A percentile compares a stretch with the other conserved stretches of the same genome.
phyloP scores from a whole-genome alignment of 2,888 invertebrate genomes.

The Lycia hirtaria region DNA sequence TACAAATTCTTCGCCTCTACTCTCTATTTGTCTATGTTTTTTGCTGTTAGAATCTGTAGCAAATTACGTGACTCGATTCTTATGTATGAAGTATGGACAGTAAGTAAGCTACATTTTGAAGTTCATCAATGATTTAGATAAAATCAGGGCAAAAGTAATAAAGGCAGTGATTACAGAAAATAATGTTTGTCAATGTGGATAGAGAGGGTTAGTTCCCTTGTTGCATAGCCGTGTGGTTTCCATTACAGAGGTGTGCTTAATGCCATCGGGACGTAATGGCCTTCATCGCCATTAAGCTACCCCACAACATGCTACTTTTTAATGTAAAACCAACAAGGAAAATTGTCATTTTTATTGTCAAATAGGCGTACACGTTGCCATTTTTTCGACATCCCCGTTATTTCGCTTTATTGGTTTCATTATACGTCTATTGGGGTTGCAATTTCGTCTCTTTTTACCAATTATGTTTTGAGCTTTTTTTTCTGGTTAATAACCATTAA shows the following conservation, averaged over 20 bases:
- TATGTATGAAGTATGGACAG: no score
- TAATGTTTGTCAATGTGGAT: slow-evolving; percentile 35
- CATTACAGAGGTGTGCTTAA: slow-evolving; percentile 75
- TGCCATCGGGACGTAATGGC: slow-evolving; percentile 73
- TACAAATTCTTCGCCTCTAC: no score
- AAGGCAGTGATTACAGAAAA: slow-evolving; percentile 31
- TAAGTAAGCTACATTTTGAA: not conserved
- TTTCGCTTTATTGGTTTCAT: slow-evolving; percentile 72
- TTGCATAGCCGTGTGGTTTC: slow-evolving; percentile 73
- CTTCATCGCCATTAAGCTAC: slow-evolving; percentile 72
- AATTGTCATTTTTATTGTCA: slow-evolving; percentile 72
- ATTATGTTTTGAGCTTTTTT: slow-evolving; percentile 41
- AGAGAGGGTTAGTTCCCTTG: slow-evolving; percentile 60
- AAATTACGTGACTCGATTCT: no score
- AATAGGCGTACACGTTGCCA: slow-evolving; percentile 64
- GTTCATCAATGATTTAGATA: not conserved
- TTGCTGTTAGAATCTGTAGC: no score
- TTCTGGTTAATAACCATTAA: slow-evolving; percentile 27
- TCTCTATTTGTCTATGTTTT: no score
- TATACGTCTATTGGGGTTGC: slow-evolving; percentile 62
- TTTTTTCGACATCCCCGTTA: slow-evolving; percentile 66
- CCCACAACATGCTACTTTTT: slow-evolving; percentile 70
- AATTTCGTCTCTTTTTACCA: slow-evolving; percentile 53
- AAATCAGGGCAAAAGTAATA: slow-evolving; percentile 21
- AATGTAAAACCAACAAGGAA: slow-evolving; percentile 73